Conservation (phyloP, 1,140 invertebrate species). For the Heterodera schachtii region DNA sequence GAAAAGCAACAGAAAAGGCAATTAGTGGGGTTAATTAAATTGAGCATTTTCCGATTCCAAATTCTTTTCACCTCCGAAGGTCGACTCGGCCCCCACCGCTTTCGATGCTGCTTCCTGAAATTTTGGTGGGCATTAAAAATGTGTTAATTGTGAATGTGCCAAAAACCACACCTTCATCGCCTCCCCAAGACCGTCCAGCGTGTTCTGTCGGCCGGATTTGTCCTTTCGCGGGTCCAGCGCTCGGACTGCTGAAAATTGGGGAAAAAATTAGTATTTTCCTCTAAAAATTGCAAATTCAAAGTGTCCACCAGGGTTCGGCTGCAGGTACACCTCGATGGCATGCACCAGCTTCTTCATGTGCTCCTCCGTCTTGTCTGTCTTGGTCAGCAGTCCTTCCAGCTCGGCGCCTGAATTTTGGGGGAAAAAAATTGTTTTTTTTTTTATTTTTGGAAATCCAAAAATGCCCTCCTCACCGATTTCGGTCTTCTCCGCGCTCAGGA, state of each 20-base stretch:
- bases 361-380: constrained; percentile 80
- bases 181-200: constrained; percentile 82
- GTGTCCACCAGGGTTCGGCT: constrained; percentile 84
- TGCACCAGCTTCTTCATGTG: constrained; percentile 86
- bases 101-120: constrained; percentile 77
- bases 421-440: neutral
- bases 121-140: neutral
- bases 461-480: constrained; percentile 70
- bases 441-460: neutral
- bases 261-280: neutral
- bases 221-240: constrained; percentile 91
- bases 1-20: constrained; percentile 4
- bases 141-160: neutral
- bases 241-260: constrained; percentile 74
- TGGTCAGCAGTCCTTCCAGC: constrained; percentile 82
- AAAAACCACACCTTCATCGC: constrained; percentile 75
- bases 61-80: constrained; percentile 74
- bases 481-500: constrained; percentile 86
- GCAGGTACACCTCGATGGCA: constrained; percentile 82
- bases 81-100: constrained; percentile 82
- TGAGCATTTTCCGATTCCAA: neutral
- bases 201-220: constrained; percentile 81
- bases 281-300: neutral
- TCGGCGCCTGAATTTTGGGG: constrained; percentile 74
- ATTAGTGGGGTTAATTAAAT: constrained; percentile 66